Evolutionary conservation across 2,888 invertebrate genomes (phyloP).

Genomic region (Eumerus sabulonum): DNA sequence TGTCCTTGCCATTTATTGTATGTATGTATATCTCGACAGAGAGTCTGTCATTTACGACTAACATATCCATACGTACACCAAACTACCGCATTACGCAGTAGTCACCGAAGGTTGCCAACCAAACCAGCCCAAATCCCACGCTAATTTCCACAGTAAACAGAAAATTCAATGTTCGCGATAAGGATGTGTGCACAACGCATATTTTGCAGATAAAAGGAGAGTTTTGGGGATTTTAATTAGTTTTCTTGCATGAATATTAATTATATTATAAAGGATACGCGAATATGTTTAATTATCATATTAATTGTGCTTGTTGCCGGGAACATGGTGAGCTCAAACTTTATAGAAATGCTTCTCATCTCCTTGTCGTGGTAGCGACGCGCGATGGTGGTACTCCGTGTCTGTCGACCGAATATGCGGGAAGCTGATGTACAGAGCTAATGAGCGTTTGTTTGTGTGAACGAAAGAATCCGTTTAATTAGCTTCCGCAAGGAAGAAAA

Average conservation of each 20-base stretch:
- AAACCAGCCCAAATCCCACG: conserved; percentile 55
- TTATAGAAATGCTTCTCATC: conserved; percentile 30
- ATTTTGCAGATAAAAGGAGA: conserved; percentile 68
- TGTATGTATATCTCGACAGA: conserved; percentile 63
- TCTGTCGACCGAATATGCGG: conserved; percentile 28
- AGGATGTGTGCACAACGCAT: conserved; percentile 69
- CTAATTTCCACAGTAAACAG: conserved; percentile 68
- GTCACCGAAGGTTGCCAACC: background rate
- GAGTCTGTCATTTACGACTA: conserved; percentile 59
- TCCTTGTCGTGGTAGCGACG: conserved; percentile 10
- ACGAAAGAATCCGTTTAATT: conserved; percentile 58
- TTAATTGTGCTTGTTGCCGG: conserved; percentile 66
- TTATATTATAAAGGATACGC: conserved; percentile 69
- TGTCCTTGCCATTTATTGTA: conserved; percentile 65
- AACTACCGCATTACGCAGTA: background rate
- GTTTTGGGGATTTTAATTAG: conserved; percentile 68
- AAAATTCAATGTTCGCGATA: conserved; percentile 68
- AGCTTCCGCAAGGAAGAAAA: conserved; percentile 25
- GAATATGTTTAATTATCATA: conserved; percentile 69
- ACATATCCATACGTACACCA: conserved; percentile 40
- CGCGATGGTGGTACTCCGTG: conserved; percentile 11
- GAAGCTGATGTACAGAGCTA: conserved; percentile 33
- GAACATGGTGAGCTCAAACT: conserved; percentile 46
- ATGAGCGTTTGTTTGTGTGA: conserved; percentile 43
- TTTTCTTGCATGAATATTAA: conserved; percentile 69